Evolutionary conservation across 2,113 vertebrate genomes (phyloP), one percentile per base, ranked within the genome.

Genomic region (Atrichornis clamosus): DNA sequence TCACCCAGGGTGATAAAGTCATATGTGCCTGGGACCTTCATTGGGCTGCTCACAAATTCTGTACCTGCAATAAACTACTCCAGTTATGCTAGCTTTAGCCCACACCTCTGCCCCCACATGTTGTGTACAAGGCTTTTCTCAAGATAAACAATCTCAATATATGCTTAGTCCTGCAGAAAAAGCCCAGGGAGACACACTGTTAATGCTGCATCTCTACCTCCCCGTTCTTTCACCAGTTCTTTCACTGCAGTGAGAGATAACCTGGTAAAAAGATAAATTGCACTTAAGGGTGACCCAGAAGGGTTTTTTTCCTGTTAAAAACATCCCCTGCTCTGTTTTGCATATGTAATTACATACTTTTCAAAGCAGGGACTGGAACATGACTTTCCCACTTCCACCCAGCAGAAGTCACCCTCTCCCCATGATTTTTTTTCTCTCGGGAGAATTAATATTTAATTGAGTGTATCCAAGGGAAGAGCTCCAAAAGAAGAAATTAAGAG

Each of bases 351-450:
- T 76, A 13, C 13, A 32, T 13, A 46, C 14, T 69, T 24, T 1
- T 60, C 63, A 79, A 49, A 70, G 23, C 59, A 35, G 59, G 33
- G 39, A 65, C 49, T 55, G 28, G 41, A 90, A 59, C 7, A 11
- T 49, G n/a, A 39, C 23, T 87, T 95, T 96, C 27, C 50, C 60
- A n/a, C 72, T 70, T 92, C 47, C 32, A 52, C 56, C 91, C 89
- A 89, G 86, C 46, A 96, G 94, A 81, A 95, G 89, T 95, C 95
- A 92, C 55, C 24, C 50, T 96, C 37, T 88, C 19, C 35, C 15
- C 68, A 37, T 27, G 53, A 58, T 90, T 63, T 82, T 86, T 39
- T 15, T 10, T 19, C 64, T 76, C 30, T 32, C 27, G 50, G 42
- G 47, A 78, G 32, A 86, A 44, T 65, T 64, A 56, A n/a, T 70